These are phyloP conservation scores for Pseudeuparius sepicola DNA, from an alignment of 2,888 invertebrate species.

Conservation along the genomic window DNA sequence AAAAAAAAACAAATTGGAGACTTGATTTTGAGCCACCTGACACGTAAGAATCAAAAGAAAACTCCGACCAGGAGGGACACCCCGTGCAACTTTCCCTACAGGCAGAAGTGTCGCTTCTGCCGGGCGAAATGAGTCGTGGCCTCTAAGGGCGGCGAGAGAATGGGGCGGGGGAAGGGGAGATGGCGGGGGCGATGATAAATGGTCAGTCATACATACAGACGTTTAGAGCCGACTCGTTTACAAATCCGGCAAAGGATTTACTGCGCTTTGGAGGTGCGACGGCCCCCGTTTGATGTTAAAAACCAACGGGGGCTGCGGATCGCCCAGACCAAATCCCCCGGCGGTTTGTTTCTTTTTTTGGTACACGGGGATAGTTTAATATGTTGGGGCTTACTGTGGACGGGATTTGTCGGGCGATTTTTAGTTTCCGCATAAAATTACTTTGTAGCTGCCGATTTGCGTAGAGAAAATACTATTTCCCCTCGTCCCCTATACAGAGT, in stretches of 20 bases:
- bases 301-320: constrained; percentile 23
- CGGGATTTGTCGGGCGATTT: too few relatives aligned
- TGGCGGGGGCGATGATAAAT: constrained; percentile 38
- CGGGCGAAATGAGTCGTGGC: constrained; percentile 1
- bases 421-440: too few relatives aligned
- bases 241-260: constrained; percentile 41
- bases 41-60: too few relatives aligned
- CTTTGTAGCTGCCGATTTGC: too few relatives aligned
- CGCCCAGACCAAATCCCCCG: constrained; percentile 28
- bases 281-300: constrained; percentile 33
- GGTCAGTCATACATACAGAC: constrained; percentile 40
- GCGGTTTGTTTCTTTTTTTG: constrained; percentile 16
- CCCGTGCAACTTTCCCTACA: too few relatives aligned
- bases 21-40: too few relatives aligned
- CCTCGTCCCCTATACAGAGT: too few relatives aligned
- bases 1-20: too few relatives aligned
- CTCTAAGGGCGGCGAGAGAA: neutral
- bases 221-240: constrained; percentile 38
- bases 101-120: too few relatives aligned
- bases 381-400: neutral
- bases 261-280: constrained; percentile 36
- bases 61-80: too few relatives aligned
- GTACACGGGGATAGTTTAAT: constrained; percentile 1
- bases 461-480: too few relatives aligned
- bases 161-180: neutral